Base-by-base conservation (phyloP, 1,140 invertebrate species). In the Drosophila leontia region DNA sequence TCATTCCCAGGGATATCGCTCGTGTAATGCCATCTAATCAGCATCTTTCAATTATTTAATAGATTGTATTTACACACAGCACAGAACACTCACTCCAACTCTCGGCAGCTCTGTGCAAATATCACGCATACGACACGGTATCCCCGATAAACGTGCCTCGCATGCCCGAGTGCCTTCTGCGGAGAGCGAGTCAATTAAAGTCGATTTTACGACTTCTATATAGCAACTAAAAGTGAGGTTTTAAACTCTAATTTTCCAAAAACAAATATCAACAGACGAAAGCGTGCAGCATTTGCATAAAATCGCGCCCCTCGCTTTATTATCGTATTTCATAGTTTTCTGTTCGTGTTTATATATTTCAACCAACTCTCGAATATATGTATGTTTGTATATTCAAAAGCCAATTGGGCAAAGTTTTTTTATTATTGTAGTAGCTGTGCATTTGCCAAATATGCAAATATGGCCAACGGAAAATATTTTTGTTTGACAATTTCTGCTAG, bases 31-130 rank as follows among this genome's bases (percentile, higher is more conserved):
- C 32, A 69, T 77, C 74, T 60, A 77, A 74, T 75, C 74, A 48
- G 56, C 42, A 68, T 77, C 75, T 77, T 77, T 77, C 74, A 42
- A 77, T 77, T 77, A 77, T 77, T 62, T 69, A 61, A 78, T 69
- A 32, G 50, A 17, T 55, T 55, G 29, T 64, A 75, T 75, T 75
- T 75, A 75, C 72, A 17, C 42, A 11, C 15, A 23, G 15, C 17
- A 6, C 35, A 39, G 3, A 2, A 15, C 53, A 11, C 35, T 26
- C 34, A 26, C 35, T 26, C 35, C 35, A n/a, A 9, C 41, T 23
- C 57, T 11, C 11, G 11, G 64, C 51, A 41, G 35, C 65, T 35
- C 44, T 26, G 26, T 17, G 53, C 53, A 71, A 58, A 72, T 71
- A 71, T 71, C 57, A 72, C 67, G 39, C 69, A 72, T 72, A 72